Evolutionary conservation across 2,888 invertebrate genomes (phyloP).

Genomic region (Rugalucina vietnamica): DNA sequence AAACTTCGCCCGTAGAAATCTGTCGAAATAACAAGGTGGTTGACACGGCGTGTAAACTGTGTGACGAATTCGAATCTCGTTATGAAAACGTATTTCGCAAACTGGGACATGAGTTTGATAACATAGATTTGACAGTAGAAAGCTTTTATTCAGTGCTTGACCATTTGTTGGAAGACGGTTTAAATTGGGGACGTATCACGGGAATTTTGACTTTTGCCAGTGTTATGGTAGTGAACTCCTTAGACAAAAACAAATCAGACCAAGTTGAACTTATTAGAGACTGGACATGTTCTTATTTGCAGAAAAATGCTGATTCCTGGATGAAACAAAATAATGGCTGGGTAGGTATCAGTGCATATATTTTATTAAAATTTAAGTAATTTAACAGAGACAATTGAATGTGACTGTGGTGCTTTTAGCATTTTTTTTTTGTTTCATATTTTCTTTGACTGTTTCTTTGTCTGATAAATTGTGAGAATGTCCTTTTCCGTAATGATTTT

Average conservation of each 20-base stretch:
- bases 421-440: too few species aligned
- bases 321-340: constrained; percentile 82
- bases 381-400: too few species aligned
- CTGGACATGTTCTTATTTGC: constrained; percentile 81
- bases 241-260: constrained; percentile 75
- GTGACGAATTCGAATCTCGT: constrained; percentile 78
- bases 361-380: too few species aligned
- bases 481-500: too few species aligned
- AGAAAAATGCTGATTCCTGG: constrained; percentile 80
- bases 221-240: constrained; percentile 79
- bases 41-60: constrained; percentile 71
- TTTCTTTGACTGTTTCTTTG: too few species aligned
- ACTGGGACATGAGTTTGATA: constrained; percentile 59
- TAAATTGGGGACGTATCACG: constrained; percentile 83
- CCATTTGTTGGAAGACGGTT: constrained; percentile 82
- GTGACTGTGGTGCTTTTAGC: too few species aligned
- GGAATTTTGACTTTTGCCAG: constrained; percentile 83
- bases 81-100: constrained; percentile 77
- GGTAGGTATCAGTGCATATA: constrained; percentile 81
- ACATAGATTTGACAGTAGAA: constrained; percentile 68
- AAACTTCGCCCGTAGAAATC: constrained; percentile 82
- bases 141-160: constrained; percentile 81
- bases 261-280: constrained; percentile 81
- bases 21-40: constrained; percentile 64
- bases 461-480: too few species aligned